Evolutionary conservation across 2,888 invertebrate species (phyloP), one percentile per base, ranked within the genome.

Genomic region (Cyclophora punctaria): DNA sequence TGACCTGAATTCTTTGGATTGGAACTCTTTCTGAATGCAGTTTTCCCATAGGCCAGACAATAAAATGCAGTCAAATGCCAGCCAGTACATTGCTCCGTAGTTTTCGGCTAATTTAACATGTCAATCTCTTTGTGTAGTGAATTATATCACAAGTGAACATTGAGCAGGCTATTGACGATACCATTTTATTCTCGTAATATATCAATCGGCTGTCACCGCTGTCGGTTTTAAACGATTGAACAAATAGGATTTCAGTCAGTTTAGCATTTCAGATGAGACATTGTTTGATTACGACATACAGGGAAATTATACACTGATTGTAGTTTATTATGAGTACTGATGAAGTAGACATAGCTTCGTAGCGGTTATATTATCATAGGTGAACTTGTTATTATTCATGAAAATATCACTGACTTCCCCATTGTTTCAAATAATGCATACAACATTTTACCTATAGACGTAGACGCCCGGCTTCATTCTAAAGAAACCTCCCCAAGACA

Each of bases 41-140:
- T 37, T 37, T 37, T 37, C 37, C 37, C 37, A 37, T 37, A 4
- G 37, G 4, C 4, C 37, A 37, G 37, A 37, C 37, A 37, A 37
- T 37, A 37, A 43, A 43, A 48, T 51, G 35, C 41, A 40, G 33
- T 44, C 46, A 46, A 48, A 51, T 56, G 47, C 53, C 45, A 49
- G 40, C n/a, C 49, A 51, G 51, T 52, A 44, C 51, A 48, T 50
- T 52, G 56, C 50, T 45, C 49, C 47, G 46, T 50, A 52, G 53
- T 60, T 58, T 61, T 62, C 58, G 56, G 52, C 57, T 58, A 62
- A 59, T 63, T 62, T 52, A 62, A 59, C 63, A 62, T 53, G 55
- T 63, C 62, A 62, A 59, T 59, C 49, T 51, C 45, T 53, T 47
- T 52, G 63, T 59, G 52, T 52, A 52, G 42, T 57, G 59, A 55